These are phyloP conservation scores for Chionis minor DNA, from an alignment of 2,113 vertebrate genomes.

Conservation along the genomic window DNA sequence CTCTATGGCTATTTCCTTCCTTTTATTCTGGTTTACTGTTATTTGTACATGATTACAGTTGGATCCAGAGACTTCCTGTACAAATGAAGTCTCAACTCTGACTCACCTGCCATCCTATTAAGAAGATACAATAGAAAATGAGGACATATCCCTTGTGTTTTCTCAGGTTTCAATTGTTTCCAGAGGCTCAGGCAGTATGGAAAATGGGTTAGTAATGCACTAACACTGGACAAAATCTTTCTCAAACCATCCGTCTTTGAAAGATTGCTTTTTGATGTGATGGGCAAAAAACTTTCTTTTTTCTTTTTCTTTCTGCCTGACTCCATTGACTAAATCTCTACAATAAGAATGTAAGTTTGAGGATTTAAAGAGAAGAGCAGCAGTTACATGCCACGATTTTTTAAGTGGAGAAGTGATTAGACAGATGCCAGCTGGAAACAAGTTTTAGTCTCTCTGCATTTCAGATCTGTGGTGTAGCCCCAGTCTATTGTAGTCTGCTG, in stretches of 20 bases:
- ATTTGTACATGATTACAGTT: slow-evolving; percentile 33
- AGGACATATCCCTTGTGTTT: slow-evolving; percentile 25
- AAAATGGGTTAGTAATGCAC: slow-evolving; percentile 31
- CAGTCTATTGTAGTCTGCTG: neutral
- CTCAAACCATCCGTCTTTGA: neutral
- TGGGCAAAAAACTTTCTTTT: neutral
- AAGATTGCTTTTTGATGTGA: neutral
- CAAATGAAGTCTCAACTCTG: slow-evolving; percentile 30
- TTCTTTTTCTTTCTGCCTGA: neutral
- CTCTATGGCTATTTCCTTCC: slow-evolving; percentile 12
- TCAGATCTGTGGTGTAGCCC: neutral
- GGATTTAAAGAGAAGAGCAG: neutral
- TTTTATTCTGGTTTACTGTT: neutral
- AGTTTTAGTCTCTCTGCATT: neutral
- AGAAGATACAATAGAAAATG: slow-evolving; percentile 42
- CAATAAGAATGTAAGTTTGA: neutral
- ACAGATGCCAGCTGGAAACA: neutral
- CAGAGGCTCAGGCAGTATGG: slow-evolving; percentile 21
- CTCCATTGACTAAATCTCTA: neutral
- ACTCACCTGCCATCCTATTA: slow-evolving; percentile 51
- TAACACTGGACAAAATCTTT: neutral
- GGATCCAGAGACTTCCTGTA: slow-evolving; percentile 24
- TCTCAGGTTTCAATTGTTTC: slow-evolving; percentile 56
- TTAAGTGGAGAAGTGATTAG: neutral
- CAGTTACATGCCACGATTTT: neutral